phyloP scores from a whole-genome alignment of 2,113 vertebrate species.

The Arvicanthis niloticus region DNA sequence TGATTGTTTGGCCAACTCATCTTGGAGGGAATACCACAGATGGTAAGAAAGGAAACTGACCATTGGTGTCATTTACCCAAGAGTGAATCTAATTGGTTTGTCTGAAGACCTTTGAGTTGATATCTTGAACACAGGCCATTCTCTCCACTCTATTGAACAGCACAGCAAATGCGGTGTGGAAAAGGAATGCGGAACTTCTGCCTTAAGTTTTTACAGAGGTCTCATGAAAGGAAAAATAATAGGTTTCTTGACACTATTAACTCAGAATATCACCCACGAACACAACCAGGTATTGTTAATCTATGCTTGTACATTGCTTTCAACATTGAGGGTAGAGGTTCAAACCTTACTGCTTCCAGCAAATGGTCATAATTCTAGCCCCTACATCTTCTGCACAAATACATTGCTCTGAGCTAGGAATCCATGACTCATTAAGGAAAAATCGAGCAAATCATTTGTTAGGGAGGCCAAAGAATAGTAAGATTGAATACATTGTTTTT shows the following conservation, averaged over 20 bases:
- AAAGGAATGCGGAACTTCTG: not conserved
- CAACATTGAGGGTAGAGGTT: not conserved
- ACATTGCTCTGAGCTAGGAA: not conserved
- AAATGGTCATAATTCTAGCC: not conserved
- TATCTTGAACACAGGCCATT: not conserved
- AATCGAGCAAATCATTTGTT: not conserved
- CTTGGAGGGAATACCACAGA: not conserved
- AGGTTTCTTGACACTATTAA: not conserved
- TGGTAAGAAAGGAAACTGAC: not conserved
- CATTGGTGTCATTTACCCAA: no score
- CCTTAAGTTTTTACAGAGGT: not conserved
- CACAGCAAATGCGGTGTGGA: not conserved
- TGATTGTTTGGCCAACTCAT: not conserved
- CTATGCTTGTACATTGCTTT: not conserved
- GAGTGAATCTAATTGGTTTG: not conserved
- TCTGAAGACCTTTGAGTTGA: not conserved
- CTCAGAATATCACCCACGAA: not conserved
- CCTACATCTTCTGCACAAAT: not conserved
- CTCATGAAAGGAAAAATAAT: not conserved
- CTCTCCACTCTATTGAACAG: not conserved
- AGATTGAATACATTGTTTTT: not conserved
- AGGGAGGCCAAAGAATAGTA: fast-evolving
- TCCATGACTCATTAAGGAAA: not conserved
- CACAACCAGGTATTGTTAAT: not conserved
- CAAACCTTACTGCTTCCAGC: not conserved